A percentile compares a stretch with the other conserved stretches of the same genome.
Conservation (phyloP, 2,113 vertebrate genomes). For the Pandion haliaetus region DNA sequence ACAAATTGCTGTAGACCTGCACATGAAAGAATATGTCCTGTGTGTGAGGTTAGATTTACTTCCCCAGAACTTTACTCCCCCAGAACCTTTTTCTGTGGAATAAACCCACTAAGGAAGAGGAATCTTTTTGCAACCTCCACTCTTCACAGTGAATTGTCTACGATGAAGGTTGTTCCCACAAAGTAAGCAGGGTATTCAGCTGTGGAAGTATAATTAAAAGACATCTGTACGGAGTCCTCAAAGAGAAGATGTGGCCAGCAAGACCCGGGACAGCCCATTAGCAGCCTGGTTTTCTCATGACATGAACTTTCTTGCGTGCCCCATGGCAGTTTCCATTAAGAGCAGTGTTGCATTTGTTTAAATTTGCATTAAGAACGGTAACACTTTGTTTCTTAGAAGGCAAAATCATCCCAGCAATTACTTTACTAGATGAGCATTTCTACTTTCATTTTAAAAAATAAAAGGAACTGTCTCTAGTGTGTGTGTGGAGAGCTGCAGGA, state of each 20-base stretch:
- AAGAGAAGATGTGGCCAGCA: not conserved
- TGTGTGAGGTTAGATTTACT: not conserved
- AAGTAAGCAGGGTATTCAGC: not conserved
- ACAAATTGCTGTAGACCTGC: not conserved
- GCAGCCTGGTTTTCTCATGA: not conserved
- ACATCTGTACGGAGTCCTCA: not conserved
- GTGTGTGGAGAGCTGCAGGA: not conserved
- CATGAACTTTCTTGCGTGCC: not conserved
- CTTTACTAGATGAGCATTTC: not conserved
- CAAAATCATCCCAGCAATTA: not conserved
- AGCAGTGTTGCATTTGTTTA: not conserved
- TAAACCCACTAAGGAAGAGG: not conserved
- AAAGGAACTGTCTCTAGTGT: not conserved
- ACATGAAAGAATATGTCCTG: not conserved
- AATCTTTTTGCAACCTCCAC: not conserved
- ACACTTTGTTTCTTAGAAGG: slow-evolving; percentile 20
- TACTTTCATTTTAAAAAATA: slow-evolving; percentile 9
- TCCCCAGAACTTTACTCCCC: not conserved
- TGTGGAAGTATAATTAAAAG: not conserved
- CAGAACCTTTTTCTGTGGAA: not conserved
- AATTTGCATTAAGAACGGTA: slow-evolving; percentile 29
- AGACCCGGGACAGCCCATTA: not conserved
- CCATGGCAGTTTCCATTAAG: not conserved
- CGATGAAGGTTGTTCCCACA: not conserved
- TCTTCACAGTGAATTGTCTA: not conserved